Conservation (phyloP, 2,797 vertebrate species). For the Phataginus tetradactyla region DNA sequence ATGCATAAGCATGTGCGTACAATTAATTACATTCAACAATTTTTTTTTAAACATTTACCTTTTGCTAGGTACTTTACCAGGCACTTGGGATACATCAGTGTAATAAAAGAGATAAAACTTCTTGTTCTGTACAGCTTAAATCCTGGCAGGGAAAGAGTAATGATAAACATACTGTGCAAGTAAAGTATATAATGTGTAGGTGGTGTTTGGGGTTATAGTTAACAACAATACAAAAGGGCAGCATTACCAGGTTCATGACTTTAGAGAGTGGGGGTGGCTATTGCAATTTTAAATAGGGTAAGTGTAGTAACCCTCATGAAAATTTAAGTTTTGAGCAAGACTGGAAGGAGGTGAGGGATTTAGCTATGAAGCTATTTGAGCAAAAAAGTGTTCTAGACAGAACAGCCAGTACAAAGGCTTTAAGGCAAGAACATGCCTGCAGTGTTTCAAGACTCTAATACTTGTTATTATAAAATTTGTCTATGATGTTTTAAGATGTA, state of each 20-base stretch:
- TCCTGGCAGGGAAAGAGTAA: background rate
- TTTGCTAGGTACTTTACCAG: background rate
- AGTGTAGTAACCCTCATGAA: background rate
- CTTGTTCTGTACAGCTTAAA: background rate
- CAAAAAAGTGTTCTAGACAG: background rate
- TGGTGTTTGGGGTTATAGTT: background rate
- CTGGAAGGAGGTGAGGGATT: background rate
- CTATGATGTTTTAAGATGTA: background rate
- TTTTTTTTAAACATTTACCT: background rate
- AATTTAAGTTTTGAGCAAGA: background rate
- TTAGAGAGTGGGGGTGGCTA: too few relatives aligned
- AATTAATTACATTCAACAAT: conserved; percentile 15
- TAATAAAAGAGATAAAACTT: conserved; percentile 23
- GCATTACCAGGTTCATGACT: background rate
- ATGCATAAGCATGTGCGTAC: background rate
- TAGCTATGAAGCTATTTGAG: background rate
- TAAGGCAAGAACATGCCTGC: background rate
- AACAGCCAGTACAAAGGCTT: background rate
- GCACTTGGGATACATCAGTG: background rate
- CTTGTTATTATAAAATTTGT: background rate
- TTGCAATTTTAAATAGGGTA: background rate
- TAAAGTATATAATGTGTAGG: background rate
- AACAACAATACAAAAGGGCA: background rate
- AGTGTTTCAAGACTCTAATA: background rate
- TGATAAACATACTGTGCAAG: background rate